These are phyloP conservation scores for Heliconius charithonia DNA, from an alignment of 2,888 invertebrate species.

Conservation along the genomic window DNA sequence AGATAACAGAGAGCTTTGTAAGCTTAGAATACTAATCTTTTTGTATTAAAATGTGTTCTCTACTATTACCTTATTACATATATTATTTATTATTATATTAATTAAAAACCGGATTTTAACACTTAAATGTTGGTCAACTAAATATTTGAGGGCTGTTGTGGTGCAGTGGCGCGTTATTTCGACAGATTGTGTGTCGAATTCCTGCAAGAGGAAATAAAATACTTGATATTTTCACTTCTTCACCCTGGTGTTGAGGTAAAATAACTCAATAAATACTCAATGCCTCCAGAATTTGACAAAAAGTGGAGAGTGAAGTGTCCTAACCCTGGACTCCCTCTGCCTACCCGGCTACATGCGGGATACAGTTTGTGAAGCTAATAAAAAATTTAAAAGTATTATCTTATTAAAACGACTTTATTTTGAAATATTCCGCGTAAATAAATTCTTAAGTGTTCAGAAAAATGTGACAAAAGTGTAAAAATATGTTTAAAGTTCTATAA, in stretches of 20 bases:
- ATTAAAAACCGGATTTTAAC: not conserved
- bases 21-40: slow-evolving; percentile 28
- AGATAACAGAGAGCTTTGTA: slow-evolving; percentile 36
- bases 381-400: not conserved
- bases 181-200: too few relatives aligned
- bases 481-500: not conserved
- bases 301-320: too few relatives aligned
- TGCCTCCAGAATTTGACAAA: too few relatives aligned
- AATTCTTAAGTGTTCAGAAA: not conserved
- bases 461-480: not conserved
- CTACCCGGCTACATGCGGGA: too few relatives aligned
- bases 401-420: not conserved
- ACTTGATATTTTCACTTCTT: too few relatives aligned
- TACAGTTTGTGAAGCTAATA: too few relatives aligned
- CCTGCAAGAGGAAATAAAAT: too few relatives aligned
- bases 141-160: not conserved
- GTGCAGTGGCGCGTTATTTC: too few relatives aligned
- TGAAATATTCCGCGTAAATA: not conserved
- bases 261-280: too few relatives aligned
- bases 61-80: not conserved
- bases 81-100: not conserved
- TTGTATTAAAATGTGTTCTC: not conserved
- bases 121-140: not conserved
- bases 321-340: too few relatives aligned
- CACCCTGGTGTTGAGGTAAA: too few relatives aligned